Evolutionary conservation across 2,888 invertebrate species (phyloP), one percentile per base, ranked within the genome.

Genomic region (Hesperia comma): DNA sequence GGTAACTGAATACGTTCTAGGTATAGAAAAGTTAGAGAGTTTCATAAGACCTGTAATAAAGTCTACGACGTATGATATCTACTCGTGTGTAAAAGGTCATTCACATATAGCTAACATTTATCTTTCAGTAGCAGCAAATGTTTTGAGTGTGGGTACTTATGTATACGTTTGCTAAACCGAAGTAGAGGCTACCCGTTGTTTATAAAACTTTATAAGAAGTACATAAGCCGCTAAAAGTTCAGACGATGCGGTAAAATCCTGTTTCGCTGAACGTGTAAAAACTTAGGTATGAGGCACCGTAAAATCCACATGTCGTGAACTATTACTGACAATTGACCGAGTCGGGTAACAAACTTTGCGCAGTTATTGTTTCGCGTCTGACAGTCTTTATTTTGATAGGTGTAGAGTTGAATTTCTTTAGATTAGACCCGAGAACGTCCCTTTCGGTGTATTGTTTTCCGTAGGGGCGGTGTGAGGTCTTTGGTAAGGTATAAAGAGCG

Each of bases 311-410:
- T 60, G 53, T 54, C 66, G 60, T 46, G 66, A 54, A 54, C 66
- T 66, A 60, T 66, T 60, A 66, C 64, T 43, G 40, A 33, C 64
- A 61, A 21, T 66, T 55, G 66, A 66, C 66, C 37, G 60, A 66
- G 60, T 46, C n/a, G 60, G 19, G 60, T 26, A 53, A 54, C 58
- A 66, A 58, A 66, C 46, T 33, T 46, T 32, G 55, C 5, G 17
- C 60, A 46, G 55, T 46, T 43, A 7, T 49, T 26, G 26, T 10
- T 54, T 49, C 43, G n/a, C 32, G 2, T 14, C 40, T 17, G n/a
- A 12, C 33, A 33, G 6, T 41, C 57, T 53, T 64, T 51, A 41
- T 40, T 46, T 7, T 49, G 4, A 43, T 15, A 8, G 7, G 3
- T 7, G 61, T 67, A 67, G 46, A 55, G 54, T 55, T 55, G 54